A percentile compares a stretch with the other conserved stretches of the same genome.
Evolutionary conservation across 2,113 vertebrate species (phyloP).

Genomic region (Martes martes): DNA sequence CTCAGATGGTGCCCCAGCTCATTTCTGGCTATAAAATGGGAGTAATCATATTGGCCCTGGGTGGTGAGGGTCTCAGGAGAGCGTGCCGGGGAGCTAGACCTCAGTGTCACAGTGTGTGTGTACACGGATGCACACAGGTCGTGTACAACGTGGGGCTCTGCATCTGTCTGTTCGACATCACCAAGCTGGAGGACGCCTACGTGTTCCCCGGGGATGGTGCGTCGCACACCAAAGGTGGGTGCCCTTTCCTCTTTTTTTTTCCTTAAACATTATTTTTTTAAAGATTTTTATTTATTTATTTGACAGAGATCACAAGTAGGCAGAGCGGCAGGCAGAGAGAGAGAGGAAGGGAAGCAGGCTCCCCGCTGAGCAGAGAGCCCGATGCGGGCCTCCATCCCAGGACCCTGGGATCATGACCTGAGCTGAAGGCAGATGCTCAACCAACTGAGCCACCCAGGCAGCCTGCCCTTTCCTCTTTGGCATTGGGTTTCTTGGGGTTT

Average conservation of each 20-base stretch:
- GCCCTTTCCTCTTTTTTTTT: background rate
- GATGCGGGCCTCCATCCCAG: background rate
- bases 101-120: background rate
- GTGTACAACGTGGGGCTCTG: conserved; percentile 96
- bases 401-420: background rate
- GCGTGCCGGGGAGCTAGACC: too few relatives aligned
- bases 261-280: too few relatives aligned
- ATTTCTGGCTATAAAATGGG: background rate
- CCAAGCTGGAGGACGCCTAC: conserved; percentile 95
- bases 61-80: background rate
- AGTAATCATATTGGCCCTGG: background rate
- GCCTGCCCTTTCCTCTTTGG: background rate
- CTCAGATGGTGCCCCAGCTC: background rate
- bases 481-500: background rate
- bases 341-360: background rate
- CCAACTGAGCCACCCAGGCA: background rate
- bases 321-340: background rate
- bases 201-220: conserved; percentile 98
- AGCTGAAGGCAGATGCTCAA: background rate
- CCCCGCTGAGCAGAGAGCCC: too few relatives aligned
- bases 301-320: too few relatives aligned
- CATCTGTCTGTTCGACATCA: conserved; percentile 95
- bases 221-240: conserved; percentile 94
- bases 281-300: background rate
- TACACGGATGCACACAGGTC: conserved; percentile 81